Evolutionary conservation across 2,888 invertebrate genomes (phyloP).

Genomic region (Caenorhabditis wallacei): DNA sequence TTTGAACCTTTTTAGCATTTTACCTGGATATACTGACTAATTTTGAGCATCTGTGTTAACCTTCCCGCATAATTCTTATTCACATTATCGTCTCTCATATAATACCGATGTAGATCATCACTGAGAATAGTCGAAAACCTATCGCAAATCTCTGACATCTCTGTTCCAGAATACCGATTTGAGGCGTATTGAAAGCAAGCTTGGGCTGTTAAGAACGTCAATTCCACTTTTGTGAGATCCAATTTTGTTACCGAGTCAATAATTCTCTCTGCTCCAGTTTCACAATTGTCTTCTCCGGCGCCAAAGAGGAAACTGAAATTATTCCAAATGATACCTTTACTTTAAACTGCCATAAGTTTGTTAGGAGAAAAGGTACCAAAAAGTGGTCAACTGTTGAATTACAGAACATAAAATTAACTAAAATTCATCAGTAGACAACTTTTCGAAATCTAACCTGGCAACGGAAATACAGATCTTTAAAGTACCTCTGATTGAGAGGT

Average conservation of each 20-base stretch:
- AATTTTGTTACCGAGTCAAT: constrained; percentile 23
- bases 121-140: constrained; percentile 30
- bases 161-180: constrained; percentile 33
- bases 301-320: constrained; percentile 22
- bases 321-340: not conserved
- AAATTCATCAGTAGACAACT: too few relatives aligned
- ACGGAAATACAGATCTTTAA: too few relatives aligned
- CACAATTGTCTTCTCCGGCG: not conserved
- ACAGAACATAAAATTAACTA: too few relatives aligned
- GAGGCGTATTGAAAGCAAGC: constrained; percentile 57
- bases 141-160: constrained; percentile 33
- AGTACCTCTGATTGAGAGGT: too few relatives aligned
- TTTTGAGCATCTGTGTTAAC: constrained; percentile 19
- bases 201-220: constrained; percentile 57
- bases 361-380: too few relatives aligned
- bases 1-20: not conserved
- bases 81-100: constrained; percentile 12
- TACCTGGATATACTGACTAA: constrained; percentile 28
- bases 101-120: constrained; percentile 57
- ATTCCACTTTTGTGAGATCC: constrained; percentile 39
- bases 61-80: constrained; percentile 24
- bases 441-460: too few relatives aligned
- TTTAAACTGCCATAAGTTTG: too few relatives aligned
- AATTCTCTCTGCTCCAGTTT: not conserved
- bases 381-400: too few relatives aligned